Evolutionary conservation across 1,140 invertebrate species (phyloP).

Genomic region (Formica exsecta): DNA sequence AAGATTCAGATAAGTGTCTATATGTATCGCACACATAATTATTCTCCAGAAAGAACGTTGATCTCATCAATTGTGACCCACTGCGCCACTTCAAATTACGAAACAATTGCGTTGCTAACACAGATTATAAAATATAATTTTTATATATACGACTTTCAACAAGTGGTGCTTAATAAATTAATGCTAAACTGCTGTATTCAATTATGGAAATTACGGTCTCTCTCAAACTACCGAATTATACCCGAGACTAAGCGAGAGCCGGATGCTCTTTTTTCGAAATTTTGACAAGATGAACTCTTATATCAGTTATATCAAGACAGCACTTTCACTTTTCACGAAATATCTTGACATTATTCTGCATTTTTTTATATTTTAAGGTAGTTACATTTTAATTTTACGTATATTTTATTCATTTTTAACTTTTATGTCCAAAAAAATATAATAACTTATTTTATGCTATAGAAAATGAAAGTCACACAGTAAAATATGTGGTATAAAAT

Average conservation of each 20-base stretch:
- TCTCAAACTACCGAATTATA: background rate
- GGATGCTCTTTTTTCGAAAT: constrained; percentile 19
- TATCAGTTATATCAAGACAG: background rate
- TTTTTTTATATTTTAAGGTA: background rate
- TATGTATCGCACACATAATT: background rate
- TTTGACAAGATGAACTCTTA: constrained; percentile 21
- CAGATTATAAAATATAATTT: background rate
- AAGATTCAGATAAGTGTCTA: background rate
- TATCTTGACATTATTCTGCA: background rate
- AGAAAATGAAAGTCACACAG: background rate
- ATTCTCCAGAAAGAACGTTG: background rate
- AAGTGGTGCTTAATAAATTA: too few species aligned
- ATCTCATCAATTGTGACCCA: background rate
- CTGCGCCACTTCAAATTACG: background rate
- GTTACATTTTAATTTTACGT: background rate
- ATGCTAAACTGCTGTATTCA: background rate
- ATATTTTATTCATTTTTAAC: background rate
- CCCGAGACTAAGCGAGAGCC: constrained; percentile 21
- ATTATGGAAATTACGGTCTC: background rate
- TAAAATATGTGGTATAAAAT: background rate
- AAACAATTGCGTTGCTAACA: background rate
- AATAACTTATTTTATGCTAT: background rate
- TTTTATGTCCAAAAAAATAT: background rate
- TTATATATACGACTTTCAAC: background rate
- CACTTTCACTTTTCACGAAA: constrained; percentile 36